These are phyloP conservation scores for Holacanthus passer DNA, from an alignment of 2,113 vertebrate species.

Conservation along the genomic window DNA sequence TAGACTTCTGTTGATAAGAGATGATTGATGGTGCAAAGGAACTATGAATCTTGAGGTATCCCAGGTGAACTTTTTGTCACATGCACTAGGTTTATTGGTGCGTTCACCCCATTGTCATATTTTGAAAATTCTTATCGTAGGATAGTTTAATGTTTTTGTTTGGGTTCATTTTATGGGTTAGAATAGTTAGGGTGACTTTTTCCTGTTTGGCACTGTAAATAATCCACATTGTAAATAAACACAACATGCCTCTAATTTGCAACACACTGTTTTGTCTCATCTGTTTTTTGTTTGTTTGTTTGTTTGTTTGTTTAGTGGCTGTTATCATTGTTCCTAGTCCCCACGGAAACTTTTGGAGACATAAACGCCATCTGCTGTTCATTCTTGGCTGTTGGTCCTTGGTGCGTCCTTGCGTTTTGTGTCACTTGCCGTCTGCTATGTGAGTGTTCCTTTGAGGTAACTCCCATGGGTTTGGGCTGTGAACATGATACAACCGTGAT, in stretches of 20 bases:
- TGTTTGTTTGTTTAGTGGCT: background rate
- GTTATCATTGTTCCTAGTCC: background rate
- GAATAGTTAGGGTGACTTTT: background rate
- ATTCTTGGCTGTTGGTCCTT: conserved; percentile 2
- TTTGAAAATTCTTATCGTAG: background rate
- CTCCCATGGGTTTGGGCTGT: conserved; percentile 44
- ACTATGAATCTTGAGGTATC: background rate
- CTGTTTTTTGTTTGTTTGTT: too few relatives aligned
- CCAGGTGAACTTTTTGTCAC: background rate
- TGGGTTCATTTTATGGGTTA: background rate
- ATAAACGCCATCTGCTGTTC: conserved; percentile 52
- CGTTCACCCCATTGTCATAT: background rate
- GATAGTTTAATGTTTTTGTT: background rate
- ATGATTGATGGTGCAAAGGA: background rate
- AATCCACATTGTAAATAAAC: conserved; percentile 48
- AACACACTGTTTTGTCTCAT: conserved; percentile 2
- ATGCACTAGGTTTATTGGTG: background rate
- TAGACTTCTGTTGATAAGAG: background rate
- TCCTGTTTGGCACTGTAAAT: conserved; percentile 22
- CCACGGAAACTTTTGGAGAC: background rate
- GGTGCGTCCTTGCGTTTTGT: conserved; percentile 24
- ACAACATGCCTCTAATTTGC: conserved; percentile 21
- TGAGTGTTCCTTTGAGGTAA: conserved; percentile 49
- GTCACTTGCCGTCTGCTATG: conserved; percentile 36
- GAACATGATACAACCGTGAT: conserved; percentile 64